These are phyloP conservation scores for Megatriorchis doriae DNA, from an alignment of 2,113 vertebrate species.

Conservation along the genomic window DNA sequence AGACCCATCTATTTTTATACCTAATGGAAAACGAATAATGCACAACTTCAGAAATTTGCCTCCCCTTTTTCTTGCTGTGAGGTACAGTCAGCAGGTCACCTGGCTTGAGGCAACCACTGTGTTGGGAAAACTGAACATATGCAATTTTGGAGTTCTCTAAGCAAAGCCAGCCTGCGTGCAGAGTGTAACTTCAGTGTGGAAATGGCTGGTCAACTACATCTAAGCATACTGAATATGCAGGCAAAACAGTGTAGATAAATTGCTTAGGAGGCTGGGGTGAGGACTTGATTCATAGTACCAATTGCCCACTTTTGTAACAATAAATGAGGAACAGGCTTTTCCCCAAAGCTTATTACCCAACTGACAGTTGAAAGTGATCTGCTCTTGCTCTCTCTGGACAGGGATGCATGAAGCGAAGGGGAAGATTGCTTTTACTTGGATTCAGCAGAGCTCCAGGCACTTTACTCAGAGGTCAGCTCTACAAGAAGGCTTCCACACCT, in stretches of 20 bases:
- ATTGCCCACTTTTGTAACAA: background rate
- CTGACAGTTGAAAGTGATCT: background rate
- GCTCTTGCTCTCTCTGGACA: background rate
- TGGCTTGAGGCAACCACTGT: background rate
- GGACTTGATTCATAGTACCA: background rate
- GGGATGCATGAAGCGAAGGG: background rate
- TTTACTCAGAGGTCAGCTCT: background rate
- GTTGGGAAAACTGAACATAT: background rate
- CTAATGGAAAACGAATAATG: background rate
- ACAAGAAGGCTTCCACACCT: background rate
- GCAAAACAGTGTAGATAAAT: background rate
- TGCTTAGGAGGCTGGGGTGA: background rate
- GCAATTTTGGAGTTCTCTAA: background rate
- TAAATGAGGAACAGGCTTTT: background rate
- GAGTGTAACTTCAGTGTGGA: accelerated
- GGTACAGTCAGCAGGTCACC: background rate
- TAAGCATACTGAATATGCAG: background rate
- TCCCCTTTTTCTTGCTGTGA: accelerated
- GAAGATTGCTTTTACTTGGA: background rate
- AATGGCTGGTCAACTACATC: background rate
- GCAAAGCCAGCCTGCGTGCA: background rate
- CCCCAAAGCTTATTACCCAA: background rate
- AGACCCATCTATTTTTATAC: background rate
- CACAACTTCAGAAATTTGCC: background rate
- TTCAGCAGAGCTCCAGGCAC: background rate